Base-by-base conservation (phyloP, 2,797 vertebrate genomes). In the Halcyon badia region DNA sequence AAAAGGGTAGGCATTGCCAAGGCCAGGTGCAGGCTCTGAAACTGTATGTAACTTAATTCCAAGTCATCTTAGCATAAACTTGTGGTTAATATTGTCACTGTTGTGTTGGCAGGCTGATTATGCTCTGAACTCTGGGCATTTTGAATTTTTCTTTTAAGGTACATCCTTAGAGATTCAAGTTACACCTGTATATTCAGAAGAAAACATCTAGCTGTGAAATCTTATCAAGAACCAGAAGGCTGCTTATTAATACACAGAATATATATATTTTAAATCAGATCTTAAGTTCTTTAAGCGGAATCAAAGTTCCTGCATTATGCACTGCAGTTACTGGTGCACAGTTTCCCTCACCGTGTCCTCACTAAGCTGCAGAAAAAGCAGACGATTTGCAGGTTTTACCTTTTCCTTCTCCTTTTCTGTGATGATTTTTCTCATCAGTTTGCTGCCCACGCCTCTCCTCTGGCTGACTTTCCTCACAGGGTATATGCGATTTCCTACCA, bases 21-120 rank as follows among this genome's bases (percentile, higher is more conserved):
- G 79, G 72, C 76, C 89, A 94, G 84, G 84, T 95, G 84, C 76
- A 93, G 61, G 28, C 83, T 90, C 85, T 81, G 49, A 86, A 83
- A 57, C 41, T 8, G 16, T 20, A 11, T 10, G 35, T 26, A 35
- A 52, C 41, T 85, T 30, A 20, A 60, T 92, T 87, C 49, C 37
- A 52, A 80, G 71, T 49, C 48, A 57, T 81, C 30, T 80, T 57
- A 68, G 17, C 60, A 52, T 21, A n/a, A 78, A 1, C 28, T 68
- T 9, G 10, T 54, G 65, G 44, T 89, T 94, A 77, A 68, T 28
- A 61, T 16, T 54, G 76, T 88, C 72, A 51, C 12, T 8, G 3
- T 30, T 69, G 52, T 12, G 28, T 44, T 83, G 51, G 22, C 56
- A 71, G 14, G 42, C 21, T 89, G 35, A 19, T 57, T 56, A 25